A percentile compares a stretch with the other conserved stretches of the same genome.
Evolutionary conservation across 2,888 invertebrate genomes (phyloP).

Genomic region (Holacanthella duospinosa): DNA sequence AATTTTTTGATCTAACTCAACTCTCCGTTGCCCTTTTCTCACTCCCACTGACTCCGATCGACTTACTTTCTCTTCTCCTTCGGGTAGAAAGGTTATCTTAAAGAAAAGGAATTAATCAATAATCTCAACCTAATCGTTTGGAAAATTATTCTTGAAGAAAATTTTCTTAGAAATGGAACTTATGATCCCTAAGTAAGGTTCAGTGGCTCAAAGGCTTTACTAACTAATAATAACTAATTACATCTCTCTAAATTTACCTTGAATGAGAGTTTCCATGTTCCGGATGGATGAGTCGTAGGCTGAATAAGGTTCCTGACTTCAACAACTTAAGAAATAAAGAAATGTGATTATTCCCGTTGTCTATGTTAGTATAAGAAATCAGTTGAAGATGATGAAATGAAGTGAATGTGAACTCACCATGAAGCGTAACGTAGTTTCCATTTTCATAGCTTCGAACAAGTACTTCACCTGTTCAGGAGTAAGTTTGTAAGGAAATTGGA

Average conservation of each 20-base stretch:
- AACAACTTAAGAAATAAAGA: slow-evolving; percentile 23
- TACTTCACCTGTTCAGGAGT: slow-evolving; percentile 33
- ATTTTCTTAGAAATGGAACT: background rate
- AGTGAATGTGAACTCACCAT: slow-evolving; percentile 28
- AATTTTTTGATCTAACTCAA: slow-evolving; percentile 34
- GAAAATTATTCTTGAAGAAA: background rate
- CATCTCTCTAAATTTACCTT: slow-evolving; percentile 25
- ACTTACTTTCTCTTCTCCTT: slow-evolving; percentile 32
- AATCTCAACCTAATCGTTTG: background rate
- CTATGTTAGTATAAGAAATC: background rate
- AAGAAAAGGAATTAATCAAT: slow-evolving; percentile 10
- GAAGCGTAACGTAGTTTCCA: slow-evolving; percentile 37
- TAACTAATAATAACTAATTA: background rate
- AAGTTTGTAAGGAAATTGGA: slow-evolving; percentile 3
- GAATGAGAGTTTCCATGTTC: slow-evolving; percentile 35
- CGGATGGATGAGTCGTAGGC: background rate
- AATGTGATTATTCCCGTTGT: background rate
- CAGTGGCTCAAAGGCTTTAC: background rate
- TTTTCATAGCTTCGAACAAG: slow-evolving; percentile 32
- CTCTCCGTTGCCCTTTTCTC: slow-evolving; percentile 18
- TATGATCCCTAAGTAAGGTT: too few species aligned
- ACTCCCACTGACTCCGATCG: slow-evolving; percentile 28
- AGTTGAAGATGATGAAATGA: background rate
- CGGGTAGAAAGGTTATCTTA: slow-evolving; percentile 31
- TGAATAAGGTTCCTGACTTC: slow-evolving; percentile 30